These are phyloP conservation scores for Telmatherina bonti DNA, from an alignment of 2,797 vertebrate species.

Conservation along the genomic window DNA sequence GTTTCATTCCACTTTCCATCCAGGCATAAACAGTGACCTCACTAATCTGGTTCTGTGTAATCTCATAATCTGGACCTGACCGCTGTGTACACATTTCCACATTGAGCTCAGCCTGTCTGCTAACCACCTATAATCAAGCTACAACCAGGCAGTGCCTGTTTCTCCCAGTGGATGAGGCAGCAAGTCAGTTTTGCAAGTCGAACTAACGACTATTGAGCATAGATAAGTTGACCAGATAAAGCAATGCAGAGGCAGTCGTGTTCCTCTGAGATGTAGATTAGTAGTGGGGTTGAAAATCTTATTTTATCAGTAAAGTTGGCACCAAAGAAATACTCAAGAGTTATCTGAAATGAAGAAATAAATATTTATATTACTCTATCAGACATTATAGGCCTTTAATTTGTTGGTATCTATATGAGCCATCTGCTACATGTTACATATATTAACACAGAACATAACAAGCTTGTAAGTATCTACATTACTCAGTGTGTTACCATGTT, in stretches of 20 bases:
- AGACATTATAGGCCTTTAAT: background rate
- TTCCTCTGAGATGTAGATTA: too few species aligned
- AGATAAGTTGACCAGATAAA: conserved; percentile 5
- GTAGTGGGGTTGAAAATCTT: background rate
- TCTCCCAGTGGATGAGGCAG: background rate
- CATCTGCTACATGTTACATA: background rate
- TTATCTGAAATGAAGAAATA: too few species aligned
- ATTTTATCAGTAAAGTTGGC: background rate
- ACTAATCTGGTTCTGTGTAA: conserved; percentile 65
- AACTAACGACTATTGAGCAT: background rate
- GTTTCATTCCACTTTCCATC: conserved; percentile 36
- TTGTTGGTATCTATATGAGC: too few species aligned
- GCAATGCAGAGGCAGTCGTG: background rate
- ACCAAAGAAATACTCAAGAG: too few species aligned
- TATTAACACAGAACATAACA: background rate
- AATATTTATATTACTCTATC: background rate
- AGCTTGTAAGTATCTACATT: background rate
- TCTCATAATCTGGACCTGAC: conserved; percentile 67
- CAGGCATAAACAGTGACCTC: conserved; percentile 43
- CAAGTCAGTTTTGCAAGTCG: background rate
- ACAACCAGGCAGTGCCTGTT: conserved; percentile 1
- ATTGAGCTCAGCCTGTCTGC: conserved; percentile 50
- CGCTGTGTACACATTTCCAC: conserved; percentile 33
- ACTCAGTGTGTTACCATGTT: background rate
- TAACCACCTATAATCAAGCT: conserved; percentile 21